Conservation (phyloP, 2,888 invertebrate species). For the Notocelia uddmanniana region DNA sequence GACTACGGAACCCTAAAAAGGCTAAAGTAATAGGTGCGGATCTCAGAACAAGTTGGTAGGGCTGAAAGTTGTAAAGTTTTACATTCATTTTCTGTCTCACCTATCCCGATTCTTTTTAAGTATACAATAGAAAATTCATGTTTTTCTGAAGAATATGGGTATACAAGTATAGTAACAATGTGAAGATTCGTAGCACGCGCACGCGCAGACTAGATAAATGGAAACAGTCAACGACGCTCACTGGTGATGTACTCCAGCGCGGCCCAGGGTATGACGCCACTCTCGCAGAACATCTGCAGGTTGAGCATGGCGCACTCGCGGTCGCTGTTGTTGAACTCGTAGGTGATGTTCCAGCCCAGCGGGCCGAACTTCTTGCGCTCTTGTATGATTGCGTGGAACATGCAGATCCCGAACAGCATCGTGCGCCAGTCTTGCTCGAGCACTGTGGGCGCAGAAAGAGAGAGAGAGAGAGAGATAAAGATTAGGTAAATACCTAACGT, state of each 20-base stretch:
- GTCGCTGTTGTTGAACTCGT: constrained; percentile 97
- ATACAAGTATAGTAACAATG: too few relatives aligned
- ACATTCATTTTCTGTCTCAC: too few relatives aligned
- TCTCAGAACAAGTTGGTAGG: too few relatives aligned
- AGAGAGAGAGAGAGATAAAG: background rate
- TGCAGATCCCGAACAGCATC: constrained; percentile 93
- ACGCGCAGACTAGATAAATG: background rate
- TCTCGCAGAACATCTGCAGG: constrained; percentile 92
- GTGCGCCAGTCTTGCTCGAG: constrained; percentile 89
- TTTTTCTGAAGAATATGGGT: too few relatives aligned
- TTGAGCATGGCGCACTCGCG: constrained; percentile 95
- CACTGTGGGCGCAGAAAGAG: constrained; percentile 66
- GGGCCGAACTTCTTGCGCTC: constrained; percentile 97
- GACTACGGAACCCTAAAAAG: too few relatives aligned
- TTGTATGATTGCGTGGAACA: constrained; percentile 97
- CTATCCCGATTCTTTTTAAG: too few relatives aligned
- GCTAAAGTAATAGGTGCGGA: too few relatives aligned
- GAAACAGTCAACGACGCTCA: constrained; percentile 50
- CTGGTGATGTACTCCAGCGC: constrained; percentile 95
- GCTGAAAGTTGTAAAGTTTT: too few relatives aligned
- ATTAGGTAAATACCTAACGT: background rate
- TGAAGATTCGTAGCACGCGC: too few relatives aligned
- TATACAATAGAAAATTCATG: too few relatives aligned
- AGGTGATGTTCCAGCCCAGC: constrained; percentile 96
- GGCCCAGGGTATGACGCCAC: constrained; percentile 93